Evolutionary conservation across 23 tunicate genomes (phyloP).

Genomic region (Phallusia fumigata): DNA sequence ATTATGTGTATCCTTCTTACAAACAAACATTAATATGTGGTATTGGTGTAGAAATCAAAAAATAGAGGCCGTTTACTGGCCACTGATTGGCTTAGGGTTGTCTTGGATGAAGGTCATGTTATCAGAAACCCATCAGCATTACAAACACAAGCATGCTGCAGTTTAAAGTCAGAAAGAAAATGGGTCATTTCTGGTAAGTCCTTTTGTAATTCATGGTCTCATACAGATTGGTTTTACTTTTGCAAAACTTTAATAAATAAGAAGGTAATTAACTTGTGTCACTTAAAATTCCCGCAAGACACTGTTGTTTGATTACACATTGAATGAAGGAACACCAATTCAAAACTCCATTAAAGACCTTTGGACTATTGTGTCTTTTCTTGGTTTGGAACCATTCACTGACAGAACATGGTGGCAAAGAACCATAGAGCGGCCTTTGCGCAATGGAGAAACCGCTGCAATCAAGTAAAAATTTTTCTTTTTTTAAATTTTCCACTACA

Average conservation of each 20-base stretch:
- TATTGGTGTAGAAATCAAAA: not conserved
- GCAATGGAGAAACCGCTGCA: conserved; percentile 32
- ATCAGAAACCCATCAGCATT: conserved; percentile 26
- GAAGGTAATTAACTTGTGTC: too few species aligned
- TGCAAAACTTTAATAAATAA: too few species aligned
- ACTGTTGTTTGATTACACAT: too few species aligned
- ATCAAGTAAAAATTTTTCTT: conserved; percentile 8
- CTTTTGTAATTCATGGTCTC: not conserved
- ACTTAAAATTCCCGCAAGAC: too few species aligned
- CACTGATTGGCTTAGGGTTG: conserved; percentile 35
- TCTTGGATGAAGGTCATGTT: conserved; percentile 41
- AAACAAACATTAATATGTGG: too few species aligned
- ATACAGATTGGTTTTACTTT: too few species aligned
- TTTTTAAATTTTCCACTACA: too few species aligned
- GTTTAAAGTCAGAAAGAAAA: conserved; percentile 36
- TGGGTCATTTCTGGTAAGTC: conserved; percentile 37
- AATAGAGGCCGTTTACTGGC: not conserved
- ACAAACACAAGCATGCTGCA: conserved; percentile 35
- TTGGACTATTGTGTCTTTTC: conserved; percentile 28
- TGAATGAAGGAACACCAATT: conserved; percentile 37
- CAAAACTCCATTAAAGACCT: conserved; percentile 46
- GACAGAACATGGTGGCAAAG: conserved; percentile 40
- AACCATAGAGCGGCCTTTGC: conserved; percentile 35
- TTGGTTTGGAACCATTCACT: conserved; percentile 22
- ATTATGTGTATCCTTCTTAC: too few species aligned